phyloP scores from a whole-genome alignment of 2,113 vertebrate species.

The Panurus biarmicus region DNA sequence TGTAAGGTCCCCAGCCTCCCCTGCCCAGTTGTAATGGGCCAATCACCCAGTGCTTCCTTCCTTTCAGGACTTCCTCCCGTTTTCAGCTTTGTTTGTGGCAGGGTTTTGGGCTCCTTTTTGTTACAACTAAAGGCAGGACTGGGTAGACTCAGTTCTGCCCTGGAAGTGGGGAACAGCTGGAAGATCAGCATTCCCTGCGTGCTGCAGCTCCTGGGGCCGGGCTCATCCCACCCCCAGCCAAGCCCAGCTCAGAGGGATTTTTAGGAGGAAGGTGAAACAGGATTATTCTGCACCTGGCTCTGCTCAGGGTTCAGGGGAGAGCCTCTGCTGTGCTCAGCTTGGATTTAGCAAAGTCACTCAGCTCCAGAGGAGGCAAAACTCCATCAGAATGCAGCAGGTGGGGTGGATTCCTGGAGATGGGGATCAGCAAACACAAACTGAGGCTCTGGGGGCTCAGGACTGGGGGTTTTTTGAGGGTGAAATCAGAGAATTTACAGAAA shows the following conservation, averaged over 20 bases:
- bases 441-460: not conserved
- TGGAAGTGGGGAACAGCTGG: not conserved
- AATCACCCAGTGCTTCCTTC: fast-evolving
- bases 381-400: fast-evolving
- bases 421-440: fast-evolving
- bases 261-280: slow-evolving; percentile 8
- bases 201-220: slow-evolving; percentile 23
- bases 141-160: not conserved
- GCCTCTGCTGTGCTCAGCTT: not conserved
- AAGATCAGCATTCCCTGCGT: not conserved
- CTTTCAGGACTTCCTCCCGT: not conserved
- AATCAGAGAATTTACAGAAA: not conserved
- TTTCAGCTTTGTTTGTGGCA: not conserved
- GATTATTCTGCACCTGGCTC: not conserved
- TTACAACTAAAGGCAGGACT: not conserved
- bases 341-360: not conserved
- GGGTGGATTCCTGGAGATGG: not conserved
- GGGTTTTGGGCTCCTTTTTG: not conserved
- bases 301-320: not conserved
- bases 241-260: not conserved
- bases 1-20: not conserved
- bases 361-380: not conserved
- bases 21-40: not conserved
- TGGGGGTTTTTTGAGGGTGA: not conserved
- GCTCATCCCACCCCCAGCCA: not conserved